Percentiles rank a stretch among this genome's conserved stretches.
Conservation (phyloP, 2,113 vertebrate species). For the Heloderma charlesbogerti region DNA sequence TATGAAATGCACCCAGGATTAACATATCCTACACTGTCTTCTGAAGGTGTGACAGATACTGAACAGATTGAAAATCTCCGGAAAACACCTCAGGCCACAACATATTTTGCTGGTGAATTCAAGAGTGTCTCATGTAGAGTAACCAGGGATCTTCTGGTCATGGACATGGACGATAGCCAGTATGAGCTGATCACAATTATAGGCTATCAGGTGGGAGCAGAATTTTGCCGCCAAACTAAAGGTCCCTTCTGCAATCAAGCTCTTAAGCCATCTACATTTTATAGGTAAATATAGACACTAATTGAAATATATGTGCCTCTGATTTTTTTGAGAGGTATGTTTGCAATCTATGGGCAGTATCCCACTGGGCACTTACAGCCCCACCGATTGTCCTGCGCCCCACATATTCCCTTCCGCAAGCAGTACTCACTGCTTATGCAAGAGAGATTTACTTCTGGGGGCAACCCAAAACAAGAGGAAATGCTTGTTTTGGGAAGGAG, state of each 20-base stretch:
- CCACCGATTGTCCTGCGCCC: no score
- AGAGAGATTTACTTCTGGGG: no score
- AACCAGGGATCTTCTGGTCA: background rate
- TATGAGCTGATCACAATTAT: background rate
- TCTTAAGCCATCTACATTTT: conserved; percentile 11
- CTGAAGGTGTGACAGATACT: conserved; percentile 16
- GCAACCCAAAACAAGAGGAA: no score
- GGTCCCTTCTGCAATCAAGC: conserved; percentile 7
- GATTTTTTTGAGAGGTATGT: no score
- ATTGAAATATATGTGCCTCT: no score
- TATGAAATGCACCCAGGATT: background rate
- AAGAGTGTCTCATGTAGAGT: conserved; percentile 9
- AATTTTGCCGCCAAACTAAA: conserved; percentile 30
- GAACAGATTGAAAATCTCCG: conserved; percentile 20
- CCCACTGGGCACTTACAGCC: no score
- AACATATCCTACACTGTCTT: background rate
- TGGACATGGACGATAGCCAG: conserved; percentile 4
- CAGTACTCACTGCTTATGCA: no score
- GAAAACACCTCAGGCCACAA: background rate
- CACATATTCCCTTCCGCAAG: no score
- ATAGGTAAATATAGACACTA: background rate
- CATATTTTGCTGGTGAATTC: conserved; percentile 14
- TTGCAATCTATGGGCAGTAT: no score
- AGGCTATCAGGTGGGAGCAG: conserved; percentile 17
- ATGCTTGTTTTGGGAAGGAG: no score